A percentile compares a stretch with the other conserved stretches of the same genome.
These are phyloP conservation scores for Cepaea nemoralis DNA, from an alignment of 1,140 invertebrate species.

Conservation along the genomic window DNA sequence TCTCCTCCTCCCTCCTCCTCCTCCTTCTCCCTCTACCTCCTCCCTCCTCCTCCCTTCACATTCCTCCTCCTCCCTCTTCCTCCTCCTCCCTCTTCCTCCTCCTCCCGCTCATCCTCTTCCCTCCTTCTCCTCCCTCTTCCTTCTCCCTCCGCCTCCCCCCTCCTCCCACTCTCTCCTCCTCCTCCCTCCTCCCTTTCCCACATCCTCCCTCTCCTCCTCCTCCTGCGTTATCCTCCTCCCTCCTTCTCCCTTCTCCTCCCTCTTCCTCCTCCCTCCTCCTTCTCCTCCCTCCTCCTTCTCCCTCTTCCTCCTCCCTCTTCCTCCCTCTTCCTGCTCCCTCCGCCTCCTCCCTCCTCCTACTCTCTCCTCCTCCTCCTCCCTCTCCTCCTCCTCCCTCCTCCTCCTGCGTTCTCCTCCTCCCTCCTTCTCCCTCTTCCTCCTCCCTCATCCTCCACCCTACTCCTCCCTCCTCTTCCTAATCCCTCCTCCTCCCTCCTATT, in stretches of 20 bases:
- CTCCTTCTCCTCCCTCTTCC: no score
- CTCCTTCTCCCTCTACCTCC: background rate
- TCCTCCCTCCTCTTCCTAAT: no score
- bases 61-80: background rate
- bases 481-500: no score
- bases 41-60: no score
- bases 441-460: no score
- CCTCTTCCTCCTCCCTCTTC: background rate
- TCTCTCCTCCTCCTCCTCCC: no score
- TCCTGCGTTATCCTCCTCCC: no score
- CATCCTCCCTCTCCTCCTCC: no score
- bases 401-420: background rate
- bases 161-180: background rate
- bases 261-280: background rate
- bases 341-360: no score
- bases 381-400: background rate
- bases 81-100: background rate
- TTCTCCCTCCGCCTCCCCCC: background rate
- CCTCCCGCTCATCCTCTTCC: background rate
- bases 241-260: background rate
- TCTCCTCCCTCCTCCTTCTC: background rate
- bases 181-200: background rate
- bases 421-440: background rate
- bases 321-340: no score
- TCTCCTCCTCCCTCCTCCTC: slow-evolving; percentile 2